Evolutionary conservation across 2,797 vertebrate species (phyloP).

Genomic region (Sparidentex hasta): DNA sequence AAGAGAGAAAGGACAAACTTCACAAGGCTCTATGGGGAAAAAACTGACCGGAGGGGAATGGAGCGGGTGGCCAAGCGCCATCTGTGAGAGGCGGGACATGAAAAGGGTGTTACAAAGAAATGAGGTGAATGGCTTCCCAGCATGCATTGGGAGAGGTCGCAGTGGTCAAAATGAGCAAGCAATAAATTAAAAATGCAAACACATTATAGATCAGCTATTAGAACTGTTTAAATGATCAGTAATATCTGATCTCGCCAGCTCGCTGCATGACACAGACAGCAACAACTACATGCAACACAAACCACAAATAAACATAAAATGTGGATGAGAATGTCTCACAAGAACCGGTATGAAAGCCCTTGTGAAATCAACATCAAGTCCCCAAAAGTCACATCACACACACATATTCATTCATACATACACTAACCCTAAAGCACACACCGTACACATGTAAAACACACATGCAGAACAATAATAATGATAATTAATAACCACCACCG

Average conservation of each 20-base stretch:
- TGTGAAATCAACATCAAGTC: conserved; percentile 71
- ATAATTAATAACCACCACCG: conserved; percentile 15
- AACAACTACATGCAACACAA: conserved; percentile 68
- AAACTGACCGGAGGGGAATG: conserved; percentile 86
- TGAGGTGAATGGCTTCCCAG: conserved; percentile 67
- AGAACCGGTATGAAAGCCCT: conserved; percentile 56
- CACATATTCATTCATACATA: conserved; percentile 13
- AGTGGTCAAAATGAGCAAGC: conserved; percentile 46
- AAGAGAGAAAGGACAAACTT: conserved; percentile 72
- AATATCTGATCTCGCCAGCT: conserved; percentile 58
- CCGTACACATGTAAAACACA: conserved; percentile 61
- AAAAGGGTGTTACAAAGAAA: conserved; percentile 78
- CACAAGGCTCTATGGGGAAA: conserved; percentile 70
- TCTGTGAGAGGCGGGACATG: conserved; percentile 83
- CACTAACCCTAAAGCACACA: conserved; percentile 34
- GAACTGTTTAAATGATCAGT: conserved; percentile 5
- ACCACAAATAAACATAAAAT: conserved; percentile 48
- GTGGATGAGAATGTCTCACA: conserved; percentile 66
- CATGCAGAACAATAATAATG: conserved; percentile 70
- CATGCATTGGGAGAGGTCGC: conserved; percentile 80
- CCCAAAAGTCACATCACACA: conserved; percentile 51
- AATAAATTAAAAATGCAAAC: conserved; percentile 41
- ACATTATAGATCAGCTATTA: conserved; percentile 56
- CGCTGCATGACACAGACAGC: conserved; percentile 44
- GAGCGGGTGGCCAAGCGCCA: conserved; percentile 82